Base-by-base conservation (phyloP, 2,113 vertebrate species). In the Tupaia chinensis region DNA sequence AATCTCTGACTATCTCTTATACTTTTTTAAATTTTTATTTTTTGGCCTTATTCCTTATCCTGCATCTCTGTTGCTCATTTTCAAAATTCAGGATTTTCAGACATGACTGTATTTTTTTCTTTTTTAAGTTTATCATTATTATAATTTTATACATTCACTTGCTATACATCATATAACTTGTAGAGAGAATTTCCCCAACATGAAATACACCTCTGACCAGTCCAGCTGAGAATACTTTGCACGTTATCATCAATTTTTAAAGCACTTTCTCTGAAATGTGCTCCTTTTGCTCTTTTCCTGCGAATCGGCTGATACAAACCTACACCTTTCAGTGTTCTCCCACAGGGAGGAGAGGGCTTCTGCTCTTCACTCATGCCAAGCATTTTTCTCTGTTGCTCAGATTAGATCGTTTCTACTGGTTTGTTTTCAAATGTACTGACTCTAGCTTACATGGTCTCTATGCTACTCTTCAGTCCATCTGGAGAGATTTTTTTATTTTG, bases 201-300 rank as follows among this genome's bases (percentile, higher is more conserved):
- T 44, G 44, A 3, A 44, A 44, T 44, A 44, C 44, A 44, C 44
- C 44, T 44, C 44, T 44, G 44, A 44, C 44, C 44, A 44, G 44
- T 44, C 44, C 44, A 44, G 44, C 44, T 44, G 44, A 44, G 44
- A 5, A 44, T 5, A 44, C 44, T 44, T 44, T 44, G 44, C 44
- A 44, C 44, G 44, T 44, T 44, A 44, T 44, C 44, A 44, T 44
- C 44, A 63, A 54, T 69, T 90, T 76, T 93, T 65, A 16, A 78
- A 90, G 72, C 61, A 34, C 54, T 91, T 87, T 86, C 91, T 66
- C 29, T 72, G 23, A 91, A 83, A 32, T n/a, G 68, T 44, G 73
- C 53, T 82, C 76, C 56, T 76, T 74, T 60, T 58, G 22, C n/a
- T 82, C n/a, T 72, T 23, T 70, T 44, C 77, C 94, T 91, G 77